A percentile compares a stretch with the other conserved stretches of the same genome.
Conservation (phyloP, 2,888 invertebrate species). For the Pycnomerus fuliginosus region DNA sequence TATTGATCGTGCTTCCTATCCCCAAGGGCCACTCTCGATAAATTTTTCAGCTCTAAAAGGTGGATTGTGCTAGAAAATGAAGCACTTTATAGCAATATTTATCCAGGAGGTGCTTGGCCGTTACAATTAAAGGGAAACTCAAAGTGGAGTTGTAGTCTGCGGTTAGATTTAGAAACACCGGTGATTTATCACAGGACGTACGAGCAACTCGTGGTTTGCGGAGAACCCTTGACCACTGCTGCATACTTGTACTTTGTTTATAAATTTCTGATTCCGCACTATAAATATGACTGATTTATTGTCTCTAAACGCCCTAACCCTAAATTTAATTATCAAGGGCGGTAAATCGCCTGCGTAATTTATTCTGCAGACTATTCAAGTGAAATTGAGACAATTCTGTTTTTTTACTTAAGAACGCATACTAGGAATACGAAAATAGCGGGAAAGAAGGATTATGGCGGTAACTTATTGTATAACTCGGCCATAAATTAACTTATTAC, state of each 20-base stretch:
- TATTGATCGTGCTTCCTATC: slow-evolving; percentile 31
- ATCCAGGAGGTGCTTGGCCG: slow-evolving; percentile 13
- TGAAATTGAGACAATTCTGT: too few species aligned
- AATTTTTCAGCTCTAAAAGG: slow-evolving; percentile 11
- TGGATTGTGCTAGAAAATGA: not conserved
- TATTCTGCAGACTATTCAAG: too few species aligned
- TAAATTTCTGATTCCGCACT: slow-evolving; percentile 27
- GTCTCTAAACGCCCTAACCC: slow-evolving; percentile 7
- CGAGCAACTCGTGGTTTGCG: slow-evolving; percentile 44
- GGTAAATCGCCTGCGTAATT: too few species aligned
- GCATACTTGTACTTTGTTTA: slow-evolving; percentile 25
- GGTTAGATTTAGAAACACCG: slow-evolving; percentile 38
- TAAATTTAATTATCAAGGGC: slow-evolving; percentile 26
- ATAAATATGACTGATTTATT: slow-evolving; percentile 30
- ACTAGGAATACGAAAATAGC: too few species aligned
- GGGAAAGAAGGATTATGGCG: too few species aligned
- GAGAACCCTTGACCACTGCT: slow-evolving; percentile 37
- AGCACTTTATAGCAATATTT: slow-evolving; percentile 5
- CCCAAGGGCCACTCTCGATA: slow-evolving; percentile 19
- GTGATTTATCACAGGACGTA: slow-evolving; percentile 41
- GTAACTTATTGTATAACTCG: too few species aligned
- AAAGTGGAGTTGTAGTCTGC: slow-evolving; percentile 27
- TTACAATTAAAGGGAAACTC: slow-evolving; percentile 27
- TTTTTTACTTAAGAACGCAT: too few species aligned
- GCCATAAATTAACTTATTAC: too few species aligned